These are phyloP conservation scores for Pyrgilauda ruficollis DNA, from an alignment of 2,113 vertebrate genomes.

Conservation along the genomic window DNA sequence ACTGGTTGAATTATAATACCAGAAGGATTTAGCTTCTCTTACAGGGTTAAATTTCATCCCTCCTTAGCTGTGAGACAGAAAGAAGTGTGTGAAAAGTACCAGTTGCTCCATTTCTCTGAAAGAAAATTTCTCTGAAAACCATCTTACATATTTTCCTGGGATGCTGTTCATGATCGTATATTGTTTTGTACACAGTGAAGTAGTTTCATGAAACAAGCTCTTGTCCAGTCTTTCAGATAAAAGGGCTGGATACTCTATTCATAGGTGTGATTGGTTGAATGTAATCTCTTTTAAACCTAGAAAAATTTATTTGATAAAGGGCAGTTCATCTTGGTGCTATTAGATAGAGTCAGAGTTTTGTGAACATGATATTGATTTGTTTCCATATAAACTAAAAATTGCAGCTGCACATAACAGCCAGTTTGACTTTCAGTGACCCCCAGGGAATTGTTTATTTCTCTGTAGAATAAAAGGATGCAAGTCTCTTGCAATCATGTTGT, in stretches of 20 bases:
- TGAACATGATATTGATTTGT: constrained; percentile 34
- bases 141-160: not conserved
- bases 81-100: not conserved
- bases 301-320: constrained; percentile 28
- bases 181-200: not conserved
- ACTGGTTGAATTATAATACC: constrained; percentile 28
- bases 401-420: not conserved
- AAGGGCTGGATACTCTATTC: not conserved
- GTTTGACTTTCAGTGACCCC: constrained; percentile 11
- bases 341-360: not conserved
- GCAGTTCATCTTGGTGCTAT: constrained; percentile 11
- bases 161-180: not conserved
- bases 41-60: constrained; percentile 16
- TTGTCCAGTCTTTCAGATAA: not conserved
- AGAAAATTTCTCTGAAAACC: not conserved
- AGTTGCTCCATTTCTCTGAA: not conserved
- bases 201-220: not conserved
- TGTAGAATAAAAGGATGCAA: constrained; percentile 20
- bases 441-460: constrained; percentile 44
- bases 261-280: not conserved
- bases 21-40: constrained; percentile 31
- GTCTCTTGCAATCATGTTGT: not conserved
- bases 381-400: constrained; percentile 48
- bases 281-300: not conserved
- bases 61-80: not conserved